These are phyloP conservation scores for Cenopis cana DNA, from an alignment of 2,888 invertebrate genomes.

Conservation along the genomic window DNA sequence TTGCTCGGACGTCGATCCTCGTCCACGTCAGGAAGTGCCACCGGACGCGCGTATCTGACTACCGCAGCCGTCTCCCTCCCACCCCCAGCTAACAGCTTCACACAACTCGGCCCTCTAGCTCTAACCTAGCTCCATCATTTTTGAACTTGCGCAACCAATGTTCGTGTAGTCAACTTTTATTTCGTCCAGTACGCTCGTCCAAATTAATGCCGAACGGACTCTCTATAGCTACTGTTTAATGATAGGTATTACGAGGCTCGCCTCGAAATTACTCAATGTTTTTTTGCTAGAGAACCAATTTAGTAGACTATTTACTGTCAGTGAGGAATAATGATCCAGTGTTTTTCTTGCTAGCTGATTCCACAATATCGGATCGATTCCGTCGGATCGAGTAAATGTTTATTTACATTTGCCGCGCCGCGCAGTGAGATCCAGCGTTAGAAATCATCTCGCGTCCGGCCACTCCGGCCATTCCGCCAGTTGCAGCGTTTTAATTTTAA, in stretches of 20 bases:
- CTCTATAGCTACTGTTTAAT: constrained; percentile 72
- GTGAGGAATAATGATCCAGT: constrained; percentile 36
- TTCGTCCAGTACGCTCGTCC: constrained; percentile 70
- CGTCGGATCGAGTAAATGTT: constrained; percentile 24
- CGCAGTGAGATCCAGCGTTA: constrained; percentile 55
- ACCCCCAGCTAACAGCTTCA: constrained; percentile 62
- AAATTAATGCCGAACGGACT: constrained; percentile 69
- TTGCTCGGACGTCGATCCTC: constrained; percentile 48
- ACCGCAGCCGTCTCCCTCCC: constrained; percentile 76
- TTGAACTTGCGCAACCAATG: constrained; percentile 57
- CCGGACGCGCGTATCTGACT: constrained; percentile 82
- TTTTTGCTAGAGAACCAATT: constrained; percentile 40
- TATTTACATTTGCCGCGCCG: constrained; percentile 34
- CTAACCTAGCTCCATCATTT: constrained; percentile 58
- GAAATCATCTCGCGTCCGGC: constrained; percentile 82
- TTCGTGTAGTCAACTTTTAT: constrained; percentile 75
- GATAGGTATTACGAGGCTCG: constrained; percentile 60
- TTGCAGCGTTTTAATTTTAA: constrained; percentile 83
- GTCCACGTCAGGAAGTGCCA: constrained; percentile 71
- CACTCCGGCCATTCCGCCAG: constrained; percentile 79
- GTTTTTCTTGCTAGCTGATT: constrained; percentile 14
- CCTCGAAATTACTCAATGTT: constrained; percentile 47
- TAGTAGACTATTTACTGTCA: constrained; percentile 43
- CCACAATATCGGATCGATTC: constrained; percentile 32
- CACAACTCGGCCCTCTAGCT: constrained; percentile 66